Base-by-base conservation (phyloP, 2,113 vertebrate species). In the Eleginops maclovinus region DNA sequence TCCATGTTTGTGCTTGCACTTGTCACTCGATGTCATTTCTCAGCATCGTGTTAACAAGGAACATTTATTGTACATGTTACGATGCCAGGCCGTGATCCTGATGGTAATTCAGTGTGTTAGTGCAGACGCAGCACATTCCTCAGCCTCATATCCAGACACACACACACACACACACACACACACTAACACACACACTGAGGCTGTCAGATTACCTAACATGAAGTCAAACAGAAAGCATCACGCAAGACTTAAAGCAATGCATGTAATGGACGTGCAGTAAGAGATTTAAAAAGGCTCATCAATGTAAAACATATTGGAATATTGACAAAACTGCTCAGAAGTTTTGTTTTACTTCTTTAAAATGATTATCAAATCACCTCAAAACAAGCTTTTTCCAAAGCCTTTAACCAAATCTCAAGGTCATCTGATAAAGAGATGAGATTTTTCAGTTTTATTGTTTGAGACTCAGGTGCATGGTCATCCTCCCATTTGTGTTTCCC, bases 21-120 rank as follows among this genome's bases (percentile, higher is more conserved):
- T 72, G 51, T 78, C 74, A 66, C 53, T 79, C 28, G 26, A 40
- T 50, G 73, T 81, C 54, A 50, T 60, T 46, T 72, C 22, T 19
- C 28, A 4, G 31, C 47, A 5, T 9, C 13, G 22, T 10, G 46
- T 53, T 80, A 72, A 88, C 68, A 26, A 58, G 58, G 21, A 44
- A 14, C 31, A 22, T 19, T 60, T 9, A 16, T 47, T 44, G 47
- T 44, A 7, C 44, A 36, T 50, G 60, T 40, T 22, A 40, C 31
- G 9, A 9, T 19, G n/a, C 22, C 65, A 40, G 16, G 2, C 31
- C 3, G 53, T 8, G 31, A 47, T 47, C 16, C 19, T 63, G 72
- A 84, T 60, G 74, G 54, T 66, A 49, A 65, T 77, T 58, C 64
- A 15, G 51, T 9, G n/a, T 46, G 58, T 51, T 54, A 4, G 12